These are phyloP conservation scores for Cyphomyrus plagiostoma DNA, from an alignment of 2,113 vertebrate genomes.

Conservation along the genomic window DNA sequence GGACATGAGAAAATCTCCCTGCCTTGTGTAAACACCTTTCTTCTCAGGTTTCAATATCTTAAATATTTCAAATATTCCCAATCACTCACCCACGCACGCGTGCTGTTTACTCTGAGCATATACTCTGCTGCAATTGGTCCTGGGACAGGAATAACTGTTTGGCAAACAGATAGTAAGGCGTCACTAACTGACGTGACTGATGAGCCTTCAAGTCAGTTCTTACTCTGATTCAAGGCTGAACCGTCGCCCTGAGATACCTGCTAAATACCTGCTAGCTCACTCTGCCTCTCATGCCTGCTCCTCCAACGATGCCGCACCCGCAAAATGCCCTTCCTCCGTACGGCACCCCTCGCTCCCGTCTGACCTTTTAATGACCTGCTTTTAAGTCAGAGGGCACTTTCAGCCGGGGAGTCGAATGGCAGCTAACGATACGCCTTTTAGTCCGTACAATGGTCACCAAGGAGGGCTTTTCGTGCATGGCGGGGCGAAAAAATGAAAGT, in stretches of 20 bases:
- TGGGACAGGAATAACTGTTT: background rate
- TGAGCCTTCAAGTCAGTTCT: background rate
- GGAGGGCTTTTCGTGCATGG: constrained; percentile 44
- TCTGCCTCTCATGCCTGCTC: background rate
- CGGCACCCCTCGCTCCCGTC: constrained; percentile 60
- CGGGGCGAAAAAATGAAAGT: constrained; percentile 55
- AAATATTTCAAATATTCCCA: constrained; percentile 21
- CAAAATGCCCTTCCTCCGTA: constrained; percentile 42
- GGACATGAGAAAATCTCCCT: constrained; percentile 4
- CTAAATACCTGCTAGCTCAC: background rate
- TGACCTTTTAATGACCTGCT: constrained; percentile 48
- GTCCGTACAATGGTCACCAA: constrained; percentile 59
- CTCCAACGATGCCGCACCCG: constrained; percentile 35
- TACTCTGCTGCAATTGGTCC: background rate
- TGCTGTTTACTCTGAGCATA: background rate
- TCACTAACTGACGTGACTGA: background rate
- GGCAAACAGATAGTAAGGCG: background rate
- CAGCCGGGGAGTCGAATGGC: constrained; percentile 56
- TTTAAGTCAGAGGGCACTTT: constrained; percentile 53
- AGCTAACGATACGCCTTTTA: constrained; percentile 55
- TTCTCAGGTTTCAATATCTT: constrained; percentile 22
- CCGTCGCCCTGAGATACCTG: background rate
- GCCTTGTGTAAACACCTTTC: constrained; percentile 16
- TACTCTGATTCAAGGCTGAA: background rate
- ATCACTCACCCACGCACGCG: background rate